A percentile compares a stretch with the other conserved stretches of the same genome.
phyloP scores from a whole-genome alignment of 2,888 invertebrate species.

The Yponomeuta plumbellus region DNA sequence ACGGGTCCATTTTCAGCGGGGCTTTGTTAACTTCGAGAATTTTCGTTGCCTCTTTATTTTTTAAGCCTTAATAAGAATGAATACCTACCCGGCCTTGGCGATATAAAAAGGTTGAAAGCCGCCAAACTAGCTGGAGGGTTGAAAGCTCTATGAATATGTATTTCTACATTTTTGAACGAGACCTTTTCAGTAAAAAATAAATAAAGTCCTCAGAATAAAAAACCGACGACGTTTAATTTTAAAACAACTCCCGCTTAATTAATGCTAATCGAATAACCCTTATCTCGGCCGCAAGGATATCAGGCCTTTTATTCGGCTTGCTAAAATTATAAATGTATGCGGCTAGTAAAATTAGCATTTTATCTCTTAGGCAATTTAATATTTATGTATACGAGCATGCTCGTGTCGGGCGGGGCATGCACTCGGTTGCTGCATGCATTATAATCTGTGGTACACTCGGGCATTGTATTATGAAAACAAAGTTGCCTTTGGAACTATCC shows the following conservation, averaged over 20 bases:
- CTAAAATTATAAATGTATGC: constrained; percentile 49
- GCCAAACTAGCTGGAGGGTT: no score
- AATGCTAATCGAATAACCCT: constrained; percentile 18
- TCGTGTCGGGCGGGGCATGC: constrained; percentile 45
- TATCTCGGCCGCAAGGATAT: constrained; percentile 29
- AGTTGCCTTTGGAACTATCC: constrained; percentile 5
- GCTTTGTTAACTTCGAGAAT: constrained; percentile 7
- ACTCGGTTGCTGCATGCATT: constrained; percentile 53
- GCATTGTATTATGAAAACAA: constrained; percentile 19
- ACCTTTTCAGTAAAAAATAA: not conserved
- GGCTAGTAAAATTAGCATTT: constrained; percentile 65
- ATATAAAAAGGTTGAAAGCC: no score
- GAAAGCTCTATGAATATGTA: no score
- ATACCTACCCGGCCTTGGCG: not conserved
- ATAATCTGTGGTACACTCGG: constrained; percentile 31
- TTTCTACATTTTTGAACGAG: no score
- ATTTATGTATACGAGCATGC: constrained; percentile 65
- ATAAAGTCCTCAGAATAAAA: not conserved
- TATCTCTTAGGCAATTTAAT: constrained; percentile 67
- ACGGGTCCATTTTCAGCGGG: constrained; percentile 8
- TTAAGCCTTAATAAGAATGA: constrained; percentile 2
- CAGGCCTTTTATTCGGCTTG: constrained; percentile 49
- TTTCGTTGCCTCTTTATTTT: constrained; percentile 8
- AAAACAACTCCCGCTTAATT: constrained; percentile 6
- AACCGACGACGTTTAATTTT: not conserved